phyloP scores from a whole-genome alignment of 1,140 invertebrate species.

The Druon quercuslanigerum region DNA sequence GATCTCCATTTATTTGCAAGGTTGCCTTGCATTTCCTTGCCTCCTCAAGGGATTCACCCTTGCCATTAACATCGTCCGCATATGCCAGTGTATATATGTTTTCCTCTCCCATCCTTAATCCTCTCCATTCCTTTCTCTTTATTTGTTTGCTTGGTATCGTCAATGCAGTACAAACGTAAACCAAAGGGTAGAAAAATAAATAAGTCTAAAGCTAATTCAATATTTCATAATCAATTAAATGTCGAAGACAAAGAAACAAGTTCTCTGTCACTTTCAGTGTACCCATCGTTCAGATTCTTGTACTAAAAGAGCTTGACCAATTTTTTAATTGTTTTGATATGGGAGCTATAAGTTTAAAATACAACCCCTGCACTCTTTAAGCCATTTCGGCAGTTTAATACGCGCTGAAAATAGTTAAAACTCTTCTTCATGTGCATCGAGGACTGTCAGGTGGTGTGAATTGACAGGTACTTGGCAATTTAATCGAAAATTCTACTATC shows the following conservation, averaged over 20 bases:
- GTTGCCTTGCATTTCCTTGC: too few relatives aligned
- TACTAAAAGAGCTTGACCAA: background rate
- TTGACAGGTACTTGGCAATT: slow-evolving; percentile 64
- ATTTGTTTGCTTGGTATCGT: too few relatives aligned
- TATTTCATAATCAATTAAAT: slow-evolving; percentile 35
- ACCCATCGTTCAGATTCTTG: background rate
- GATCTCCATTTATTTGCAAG: too few relatives aligned
- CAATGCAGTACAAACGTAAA: slow-evolving; percentile 70
- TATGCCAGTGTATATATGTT: too few relatives aligned
- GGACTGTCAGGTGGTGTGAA: slow-evolving; percentile 73
- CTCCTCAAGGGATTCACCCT: too few relatives aligned
- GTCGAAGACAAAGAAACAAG: background rate
- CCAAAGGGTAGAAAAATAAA: slow-evolving; percentile 74
- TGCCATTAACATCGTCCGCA: too few relatives aligned
- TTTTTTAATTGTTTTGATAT: background rate
- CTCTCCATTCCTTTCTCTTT: too few relatives aligned
- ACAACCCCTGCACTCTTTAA: background rate
- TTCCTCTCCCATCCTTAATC: too few relatives aligned
- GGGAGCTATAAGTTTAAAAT: background rate
- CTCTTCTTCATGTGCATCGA: slow-evolving; percentile 68
- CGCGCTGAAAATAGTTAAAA: slow-evolving; percentile 10
- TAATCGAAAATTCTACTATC: too few relatives aligned
- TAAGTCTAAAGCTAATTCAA: slow-evolving; percentile 62
- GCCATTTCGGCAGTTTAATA: background rate
- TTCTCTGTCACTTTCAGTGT: slow-evolving; percentile 4